Evolutionary conservation across 2,888 invertebrate genomes (phyloP), one percentile per base, ranked within the genome.

Genomic region (Axea sp.): DNA sequence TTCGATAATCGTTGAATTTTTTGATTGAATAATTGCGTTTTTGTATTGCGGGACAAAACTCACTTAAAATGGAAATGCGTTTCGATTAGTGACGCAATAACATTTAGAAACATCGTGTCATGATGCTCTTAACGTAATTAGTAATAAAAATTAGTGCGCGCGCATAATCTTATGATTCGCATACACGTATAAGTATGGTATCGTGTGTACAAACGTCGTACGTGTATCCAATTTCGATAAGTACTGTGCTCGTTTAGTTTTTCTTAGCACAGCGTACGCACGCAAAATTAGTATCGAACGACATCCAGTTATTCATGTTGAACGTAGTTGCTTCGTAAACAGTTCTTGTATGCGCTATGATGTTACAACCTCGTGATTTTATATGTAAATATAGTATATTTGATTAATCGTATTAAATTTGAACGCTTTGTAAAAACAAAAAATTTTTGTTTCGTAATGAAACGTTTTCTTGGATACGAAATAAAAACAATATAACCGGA

Each of bases 51-150:
- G 7, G 60, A 47, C 57, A 17, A 59, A 49, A 26, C 14, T 8
- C 19, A 59, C 14, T 55, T 68, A 47, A 11, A 19, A 19, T 24
- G 33, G 19, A 51, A 41, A 35, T 49, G 39, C 41, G 57, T 59
- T 59, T 53, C 39, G 39, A 68, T 60, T 35, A 24, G 24, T 51
- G 43, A 60, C 60, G 45, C 45, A 57, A 53, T 59, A 65, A 26
- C 37, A 31, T 53, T 53, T 31, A 28, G 45, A 51, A 59, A 65
- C 31, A 60, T 31, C 51, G 35, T 59, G 65, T 59, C 62, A 64
- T 49, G 59, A 65, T 72, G 65, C 72, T 72, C 65, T 72, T 65
- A 72, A 65, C 59, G 30, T 62, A 64, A 72, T 72, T 72, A 72
- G 72, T 51, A 72, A 72, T 72, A 72, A 64, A 72, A 62, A 71